Evolutionary conservation across 2,888 invertebrate species (phyloP).

Genomic region (Gastracanthus pulcherrimus): DNA sequence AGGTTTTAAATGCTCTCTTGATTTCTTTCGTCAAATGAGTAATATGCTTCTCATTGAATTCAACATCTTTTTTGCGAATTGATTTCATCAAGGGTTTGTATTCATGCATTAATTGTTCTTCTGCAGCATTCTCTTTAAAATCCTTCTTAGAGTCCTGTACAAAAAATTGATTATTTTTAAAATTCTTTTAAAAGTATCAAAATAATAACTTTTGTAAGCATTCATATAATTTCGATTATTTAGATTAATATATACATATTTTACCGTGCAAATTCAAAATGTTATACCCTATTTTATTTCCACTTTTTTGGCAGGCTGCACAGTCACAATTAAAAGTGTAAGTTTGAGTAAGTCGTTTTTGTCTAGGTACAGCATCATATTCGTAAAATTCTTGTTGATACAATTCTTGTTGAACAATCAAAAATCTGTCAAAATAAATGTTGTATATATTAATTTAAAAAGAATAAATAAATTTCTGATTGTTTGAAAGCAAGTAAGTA

Average conservation of each 20-base stretch:
- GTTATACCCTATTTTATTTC: not conserved
- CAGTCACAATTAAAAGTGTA: slow-evolving; percentile 18
- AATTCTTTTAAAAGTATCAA: not conserved
- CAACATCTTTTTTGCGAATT: not conserved
- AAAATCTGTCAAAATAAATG: not conserved
- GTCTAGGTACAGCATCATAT: not conserved
- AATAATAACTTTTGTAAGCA: no score
- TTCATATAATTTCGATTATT: no score
- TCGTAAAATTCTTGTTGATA: not conserved
- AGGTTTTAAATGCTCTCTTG: not conserved
- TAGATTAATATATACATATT: no score
- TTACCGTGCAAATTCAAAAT: no score
- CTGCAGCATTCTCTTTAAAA: not conserved
- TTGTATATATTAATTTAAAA: no score
- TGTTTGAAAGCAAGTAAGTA: no score
- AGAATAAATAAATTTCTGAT: no score
- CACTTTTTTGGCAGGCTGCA: not conserved
- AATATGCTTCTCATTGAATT: not conserved
- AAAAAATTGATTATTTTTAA: not conserved
- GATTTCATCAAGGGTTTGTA: not conserved
- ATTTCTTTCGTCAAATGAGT: not conserved
- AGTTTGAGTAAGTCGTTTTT: not conserved
- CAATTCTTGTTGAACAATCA: not conserved
- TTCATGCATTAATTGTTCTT: not conserved
- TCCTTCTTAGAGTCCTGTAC: not conserved